Percentiles rank a stretch among this genome's conserved stretches.
phyloP scores from a whole-genome alignment of 2,888 invertebrate genomes.

The Euproctis similis region DNA sequence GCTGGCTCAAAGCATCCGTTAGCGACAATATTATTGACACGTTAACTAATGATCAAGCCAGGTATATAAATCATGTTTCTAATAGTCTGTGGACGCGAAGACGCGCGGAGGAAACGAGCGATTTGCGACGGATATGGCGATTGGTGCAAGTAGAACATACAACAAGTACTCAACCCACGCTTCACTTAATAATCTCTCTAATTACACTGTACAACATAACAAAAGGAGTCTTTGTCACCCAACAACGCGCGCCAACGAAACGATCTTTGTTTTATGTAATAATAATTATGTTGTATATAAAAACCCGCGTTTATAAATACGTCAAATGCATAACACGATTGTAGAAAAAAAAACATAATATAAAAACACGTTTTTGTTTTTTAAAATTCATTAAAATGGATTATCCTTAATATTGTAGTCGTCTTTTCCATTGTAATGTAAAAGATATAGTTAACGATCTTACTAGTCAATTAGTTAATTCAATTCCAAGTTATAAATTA shows the following conservation, averaged over 20 bases:
- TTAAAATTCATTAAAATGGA: too few relatives aligned
- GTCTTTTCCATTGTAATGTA: too few relatives aligned
- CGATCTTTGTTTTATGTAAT: slow-evolving; percentile 11
- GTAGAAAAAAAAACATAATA: too few relatives aligned
- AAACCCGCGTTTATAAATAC: too few relatives aligned
- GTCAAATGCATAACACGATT: too few relatives aligned
- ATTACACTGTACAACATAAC: slow-evolving; percentile 25
- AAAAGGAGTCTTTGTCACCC: slow-evolving; percentile 30
- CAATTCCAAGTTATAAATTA: too few relatives aligned
- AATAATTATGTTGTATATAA: slow-evolving; percentile 13
- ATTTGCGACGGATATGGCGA: slow-evolving; percentile 72
- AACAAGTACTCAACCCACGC: slow-evolving; percentile 36
- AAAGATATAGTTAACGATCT: too few relatives aligned
- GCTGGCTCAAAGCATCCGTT: slow-evolving; percentile 57
- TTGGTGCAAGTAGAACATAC: slow-evolving; percentile 56
- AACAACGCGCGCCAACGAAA: slow-evolving; percentile 16
- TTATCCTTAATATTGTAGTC: too few relatives aligned
- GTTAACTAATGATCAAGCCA: slow-evolving; percentile 65
- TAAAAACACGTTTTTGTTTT: too few relatives aligned
- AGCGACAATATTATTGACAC: slow-evolving; percentile 58
- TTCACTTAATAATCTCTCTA: slow-evolving; percentile 44
- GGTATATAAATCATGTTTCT: slow-evolving; percentile 72
- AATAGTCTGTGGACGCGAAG: slow-evolving; percentile 53
- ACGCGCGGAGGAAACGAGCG: slow-evolving; percentile 62
- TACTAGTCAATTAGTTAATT: too few relatives aligned